Percentiles rank a stretch among this genome's conserved stretches.
Conservation (phyloP, 2,113 vertebrate species). For the Epinephelus fuscoguttatus region DNA sequence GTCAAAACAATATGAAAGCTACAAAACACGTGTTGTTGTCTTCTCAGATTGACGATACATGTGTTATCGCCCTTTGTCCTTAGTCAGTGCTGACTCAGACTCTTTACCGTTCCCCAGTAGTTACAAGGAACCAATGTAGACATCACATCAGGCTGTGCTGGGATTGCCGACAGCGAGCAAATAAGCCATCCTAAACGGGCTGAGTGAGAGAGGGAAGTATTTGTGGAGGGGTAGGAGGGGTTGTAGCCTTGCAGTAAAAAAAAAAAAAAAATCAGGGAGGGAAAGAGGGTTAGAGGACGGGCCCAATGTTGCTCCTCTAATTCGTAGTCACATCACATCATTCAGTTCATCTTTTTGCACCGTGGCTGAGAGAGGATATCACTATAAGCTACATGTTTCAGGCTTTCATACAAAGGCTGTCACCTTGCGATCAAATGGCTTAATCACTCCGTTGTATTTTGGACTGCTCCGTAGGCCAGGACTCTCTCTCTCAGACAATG, state of each 20-base stretch:
- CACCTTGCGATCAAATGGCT: background rate
- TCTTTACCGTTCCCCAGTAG: background rate
- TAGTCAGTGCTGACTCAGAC: constrained; percentile 14
- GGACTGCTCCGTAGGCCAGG: background rate
- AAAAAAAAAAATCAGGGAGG: background rate
- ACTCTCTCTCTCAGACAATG: constrained; percentile 40
- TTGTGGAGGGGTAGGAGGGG: constrained; percentile 1
- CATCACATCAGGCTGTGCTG: constrained; percentile 4
- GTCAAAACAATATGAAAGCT: background rate
- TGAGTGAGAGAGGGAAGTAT: constrained; percentile 32
- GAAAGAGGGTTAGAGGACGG: background rate
- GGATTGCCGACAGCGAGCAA: constrained; percentile 17
- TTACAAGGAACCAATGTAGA: background rate
- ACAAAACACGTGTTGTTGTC: background rate
- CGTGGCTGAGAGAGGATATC: background rate
- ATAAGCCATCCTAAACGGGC: background rate
- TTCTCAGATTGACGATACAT: background rate
- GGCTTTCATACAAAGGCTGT: background rate
- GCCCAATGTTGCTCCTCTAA: background rate
- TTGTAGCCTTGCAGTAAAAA: background rate
- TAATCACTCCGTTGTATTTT: background rate
- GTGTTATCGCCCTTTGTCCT: background rate
- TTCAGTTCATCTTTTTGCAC: background rate
- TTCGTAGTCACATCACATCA: background rate
- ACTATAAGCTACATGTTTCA: no score